A percentile compares a stretch with the other conserved stretches of the same genome.
These are phyloP conservation scores for Petrocephalus schoutedeni DNA, from an alignment of 2,797 vertebrate genomes.

Conservation along the genomic window DNA sequence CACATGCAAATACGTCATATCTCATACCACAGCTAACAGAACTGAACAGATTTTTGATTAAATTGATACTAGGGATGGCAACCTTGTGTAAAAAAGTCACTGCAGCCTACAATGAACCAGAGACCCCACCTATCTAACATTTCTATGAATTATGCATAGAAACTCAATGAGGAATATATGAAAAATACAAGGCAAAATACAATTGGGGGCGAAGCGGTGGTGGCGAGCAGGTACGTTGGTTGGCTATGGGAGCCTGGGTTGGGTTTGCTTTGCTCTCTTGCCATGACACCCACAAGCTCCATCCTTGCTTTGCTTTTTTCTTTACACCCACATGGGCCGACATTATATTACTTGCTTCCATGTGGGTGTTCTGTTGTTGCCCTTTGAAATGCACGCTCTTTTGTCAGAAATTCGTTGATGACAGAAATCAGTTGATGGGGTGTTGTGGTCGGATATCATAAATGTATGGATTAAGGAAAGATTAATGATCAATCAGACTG, in stretches of 20 bases:
- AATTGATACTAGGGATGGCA: neutral
- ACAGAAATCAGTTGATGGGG: neutral
- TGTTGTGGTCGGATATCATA: neutral
- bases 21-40: neutral
- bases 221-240: neutral
- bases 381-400: neutral
- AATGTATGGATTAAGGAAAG: neutral
- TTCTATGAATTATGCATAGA: neutral
- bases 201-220: neutral
- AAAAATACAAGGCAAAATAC: neutral
- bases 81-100: neutral
- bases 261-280: neutral
- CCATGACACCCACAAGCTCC: conserved; percentile 1
- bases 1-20: neutral
- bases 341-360: neutral
- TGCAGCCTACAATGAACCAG: neutral
- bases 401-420: neutral
- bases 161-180: neutral
- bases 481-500: neutral
- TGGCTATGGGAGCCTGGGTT: neutral
- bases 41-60: neutral
- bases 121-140: neutral
- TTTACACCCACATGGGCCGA: neutral
- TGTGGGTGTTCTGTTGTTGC: neutral
- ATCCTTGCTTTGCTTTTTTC: neutral